phyloP scores from a whole-genome alignment of 2,113 vertebrate genomes.

The Pithys albifrons region DNA sequence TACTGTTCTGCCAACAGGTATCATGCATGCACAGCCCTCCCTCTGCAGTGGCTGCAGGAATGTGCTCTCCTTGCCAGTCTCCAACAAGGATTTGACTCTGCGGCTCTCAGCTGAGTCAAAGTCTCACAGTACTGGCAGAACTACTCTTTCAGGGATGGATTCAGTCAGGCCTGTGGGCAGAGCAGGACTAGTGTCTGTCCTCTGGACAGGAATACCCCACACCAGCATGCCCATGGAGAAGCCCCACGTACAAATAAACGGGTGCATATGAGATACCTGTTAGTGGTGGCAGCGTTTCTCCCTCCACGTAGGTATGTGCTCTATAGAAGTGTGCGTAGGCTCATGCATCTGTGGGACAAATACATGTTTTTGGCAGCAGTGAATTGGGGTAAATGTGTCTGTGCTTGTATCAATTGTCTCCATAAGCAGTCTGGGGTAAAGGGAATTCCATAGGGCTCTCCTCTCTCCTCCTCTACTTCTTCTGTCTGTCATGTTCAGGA shows the following conservation, averaged over 20 bases:
- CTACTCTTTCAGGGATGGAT: background rate
- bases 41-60: background rate
- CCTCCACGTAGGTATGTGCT: background rate
- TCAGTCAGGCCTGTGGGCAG: background rate
- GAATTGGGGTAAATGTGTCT: accelerated
- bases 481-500: background rate
- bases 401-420: background rate
- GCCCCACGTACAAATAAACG: background rate
- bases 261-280: background rate
- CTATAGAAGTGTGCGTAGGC: background rate
- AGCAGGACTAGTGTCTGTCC: background rate
- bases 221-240: background rate
- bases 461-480: background rate
- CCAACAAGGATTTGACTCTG: background rate
- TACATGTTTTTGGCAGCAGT: background rate
- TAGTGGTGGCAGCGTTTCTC: accelerated
- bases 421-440: background rate
- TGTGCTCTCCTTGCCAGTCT: background rate
- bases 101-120: background rate
- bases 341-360: background rate
- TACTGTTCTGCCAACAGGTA: background rate
- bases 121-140: background rate
- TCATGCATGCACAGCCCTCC: background rate
- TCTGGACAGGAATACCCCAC: background rate
- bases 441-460: background rate